phyloP scores from a whole-genome alignment of 2,113 vertebrate species.

The Seriola aureovittata region DNA sequence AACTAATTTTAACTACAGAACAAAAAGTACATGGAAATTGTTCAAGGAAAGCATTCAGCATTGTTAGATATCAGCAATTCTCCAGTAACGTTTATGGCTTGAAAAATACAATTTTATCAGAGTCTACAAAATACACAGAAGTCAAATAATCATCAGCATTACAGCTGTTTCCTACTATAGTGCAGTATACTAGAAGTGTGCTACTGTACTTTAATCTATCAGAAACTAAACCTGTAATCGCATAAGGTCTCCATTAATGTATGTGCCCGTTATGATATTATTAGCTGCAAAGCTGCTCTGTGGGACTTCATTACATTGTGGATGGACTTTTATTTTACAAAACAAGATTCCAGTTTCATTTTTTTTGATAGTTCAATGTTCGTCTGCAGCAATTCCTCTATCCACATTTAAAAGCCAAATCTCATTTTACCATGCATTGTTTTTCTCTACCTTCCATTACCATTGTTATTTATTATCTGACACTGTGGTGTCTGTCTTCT shows the following conservation, averaged over 20 bases:
- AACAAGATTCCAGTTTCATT: neutral
- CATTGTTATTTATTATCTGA: constrained; percentile 33
- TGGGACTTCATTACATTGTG: neutral
- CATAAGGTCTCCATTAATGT: no score
- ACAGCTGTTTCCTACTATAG: neutral
- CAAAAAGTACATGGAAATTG: neutral
- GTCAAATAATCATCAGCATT: neutral
- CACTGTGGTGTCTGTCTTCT: neutral
- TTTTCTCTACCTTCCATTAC: neutral
- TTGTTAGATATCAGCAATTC: neutral
- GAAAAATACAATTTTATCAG: no score
- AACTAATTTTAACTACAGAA: neutral
- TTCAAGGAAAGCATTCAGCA: neutral
- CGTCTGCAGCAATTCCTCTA: neutral
- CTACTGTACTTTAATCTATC: neutral
- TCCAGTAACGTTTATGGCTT: neutral
- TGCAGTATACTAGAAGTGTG: no score
- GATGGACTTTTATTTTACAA: neutral
- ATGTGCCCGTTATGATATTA: no score
- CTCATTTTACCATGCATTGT: neutral
- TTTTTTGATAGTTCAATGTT: neutral
- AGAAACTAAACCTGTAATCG: neutral
- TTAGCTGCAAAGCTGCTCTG: neutral
- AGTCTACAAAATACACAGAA: neutral
- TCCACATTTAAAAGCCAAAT: neutral